These are phyloP conservation scores for Aphodius granarius DNA, from an alignment of 2,888 invertebrate species.

Conservation along the genomic window DNA sequence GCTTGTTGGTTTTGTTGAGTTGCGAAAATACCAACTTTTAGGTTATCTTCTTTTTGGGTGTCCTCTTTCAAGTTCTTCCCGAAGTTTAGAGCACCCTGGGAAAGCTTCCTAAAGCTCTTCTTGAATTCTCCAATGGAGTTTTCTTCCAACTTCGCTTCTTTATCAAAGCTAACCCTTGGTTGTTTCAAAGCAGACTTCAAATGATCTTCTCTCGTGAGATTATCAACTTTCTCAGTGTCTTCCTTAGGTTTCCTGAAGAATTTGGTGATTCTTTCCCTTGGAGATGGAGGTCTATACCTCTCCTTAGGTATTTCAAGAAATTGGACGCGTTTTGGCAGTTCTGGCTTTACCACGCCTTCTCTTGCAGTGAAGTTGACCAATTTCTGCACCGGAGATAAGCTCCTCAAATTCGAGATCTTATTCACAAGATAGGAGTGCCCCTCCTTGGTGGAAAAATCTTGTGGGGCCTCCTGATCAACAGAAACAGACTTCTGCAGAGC, in stretches of 20 bases:
- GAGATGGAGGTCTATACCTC: conserved; percentile 20
- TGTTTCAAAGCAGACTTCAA: conserved; percentile 11
- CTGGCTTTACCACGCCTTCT: conserved; percentile 8
- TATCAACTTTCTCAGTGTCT: conserved; percentile 22
- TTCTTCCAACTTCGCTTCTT: conserved; percentile 8
- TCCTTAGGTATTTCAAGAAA: conserved; percentile 21
- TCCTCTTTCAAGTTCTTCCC: conserved; percentile 10
- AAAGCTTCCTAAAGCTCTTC: conserved; percentile 23
- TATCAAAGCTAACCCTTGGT: background rate
- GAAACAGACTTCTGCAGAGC: conserved; percentile 27
- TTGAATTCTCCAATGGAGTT: conserved; percentile 20
- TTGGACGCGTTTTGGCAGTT: conserved; percentile 24
- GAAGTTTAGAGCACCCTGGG: conserved; percentile 23
- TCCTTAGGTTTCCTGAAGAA: conserved; percentile 22
- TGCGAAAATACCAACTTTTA: background rate
- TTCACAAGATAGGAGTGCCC: conserved; percentile 33
- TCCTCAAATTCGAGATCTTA: conserved; percentile 28
- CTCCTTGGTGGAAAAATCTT: conserved; percentile 28
- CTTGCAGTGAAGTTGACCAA: conserved; percentile 8
- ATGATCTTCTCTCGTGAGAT: conserved; percentile 13
- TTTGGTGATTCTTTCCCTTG: conserved; percentile 20
- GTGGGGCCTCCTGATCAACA: conserved; percentile 15
- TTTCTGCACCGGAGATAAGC: conserved; percentile 14
- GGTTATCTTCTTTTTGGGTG: background rate
- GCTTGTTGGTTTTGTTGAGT: background rate